These are phyloP conservation scores for Ariolimax columbianus DNA, from an alignment of 2,888 invertebrate genomes.

Conservation along the genomic window DNA sequence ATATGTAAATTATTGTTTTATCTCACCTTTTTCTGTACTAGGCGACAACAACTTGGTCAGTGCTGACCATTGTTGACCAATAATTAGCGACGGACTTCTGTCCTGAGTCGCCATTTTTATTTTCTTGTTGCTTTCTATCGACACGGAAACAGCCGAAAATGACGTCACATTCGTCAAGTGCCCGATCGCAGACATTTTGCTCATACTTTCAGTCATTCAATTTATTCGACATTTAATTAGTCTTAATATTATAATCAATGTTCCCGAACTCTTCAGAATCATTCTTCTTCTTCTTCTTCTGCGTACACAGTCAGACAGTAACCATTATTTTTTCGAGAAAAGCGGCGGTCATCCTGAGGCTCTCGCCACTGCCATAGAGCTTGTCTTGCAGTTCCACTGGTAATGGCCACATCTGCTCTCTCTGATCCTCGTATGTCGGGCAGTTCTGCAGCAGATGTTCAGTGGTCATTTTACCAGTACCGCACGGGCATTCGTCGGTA, in stretches of 20 bases:
- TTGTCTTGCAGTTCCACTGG: too few relatives aligned
- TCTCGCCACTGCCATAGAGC: too few relatives aligned
- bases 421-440: too few relatives aligned
- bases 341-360: too few relatives aligned
- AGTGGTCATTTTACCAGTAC: too few relatives aligned
- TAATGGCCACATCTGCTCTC: too few relatives aligned
- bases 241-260: not conserved
- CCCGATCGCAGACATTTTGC: conserved; percentile 44
- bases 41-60: conserved; percentile 75
- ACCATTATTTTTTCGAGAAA: too few relatives aligned
- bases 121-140: conserved; percentile 77
- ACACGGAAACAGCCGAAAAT: conserved; percentile 73
- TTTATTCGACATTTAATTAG: conserved; percentile 11
- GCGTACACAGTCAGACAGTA: too few relatives aligned
- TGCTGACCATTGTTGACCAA: conserved; percentile 78
- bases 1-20: conserved; percentile 1
- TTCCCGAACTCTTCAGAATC: too few relatives aligned
- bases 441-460: too few relatives aligned
- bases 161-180: conserved; percentile 73
- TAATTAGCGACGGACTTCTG: conserved; percentile 78
- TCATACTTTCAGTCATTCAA: conserved; percentile 8
- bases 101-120: conserved; percentile 79
- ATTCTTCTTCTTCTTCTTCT: too few relatives aligned
- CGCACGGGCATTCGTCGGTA: too few relatives aligned
- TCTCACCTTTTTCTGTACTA: conserved; percentile 67